Conservation (phyloP, 92 coral and sea anemone genomes). For the Epizoanthus fatuus region DNA sequence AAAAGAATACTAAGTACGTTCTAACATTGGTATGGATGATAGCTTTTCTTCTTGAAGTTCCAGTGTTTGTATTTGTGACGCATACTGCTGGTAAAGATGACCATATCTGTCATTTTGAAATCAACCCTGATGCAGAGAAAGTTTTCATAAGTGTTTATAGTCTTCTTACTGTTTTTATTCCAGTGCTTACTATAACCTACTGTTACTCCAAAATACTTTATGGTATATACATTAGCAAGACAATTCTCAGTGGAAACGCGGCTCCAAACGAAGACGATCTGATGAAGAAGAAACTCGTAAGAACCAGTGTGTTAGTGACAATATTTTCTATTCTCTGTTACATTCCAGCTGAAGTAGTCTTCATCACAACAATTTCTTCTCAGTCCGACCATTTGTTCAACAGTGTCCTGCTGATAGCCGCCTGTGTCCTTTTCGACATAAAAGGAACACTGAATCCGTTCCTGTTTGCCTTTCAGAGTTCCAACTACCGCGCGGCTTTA, state of each 20-base stretch:
- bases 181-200: background rate
- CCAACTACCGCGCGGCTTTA: slow-evolving; percentile 2
- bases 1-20: background rate
- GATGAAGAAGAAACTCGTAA: background rate
- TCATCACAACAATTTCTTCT: background rate
- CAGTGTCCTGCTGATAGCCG: background rate
- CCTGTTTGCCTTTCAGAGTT: background rate
- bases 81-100: background rate
- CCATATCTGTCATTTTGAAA: background rate
- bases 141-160: background rate
- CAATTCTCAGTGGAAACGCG: background rate
- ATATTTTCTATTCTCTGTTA: background rate
- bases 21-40: background rate
- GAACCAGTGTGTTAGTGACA: background rate
- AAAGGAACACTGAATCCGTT: slow-evolving; percentile 6
- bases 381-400: background rate
- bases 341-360: background rate
- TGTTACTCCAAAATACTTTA: background rate
- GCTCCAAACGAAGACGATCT: background rate
- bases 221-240: slow-evolving; percentile 3
- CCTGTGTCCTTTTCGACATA: background rate
- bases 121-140: background rate
- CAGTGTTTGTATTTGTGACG: background rate
- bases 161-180: background rate
- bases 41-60: background rate